Evolutionary conservation across 1,140 invertebrate species (phyloP).

Genomic region (Augochlora pura): DNA sequence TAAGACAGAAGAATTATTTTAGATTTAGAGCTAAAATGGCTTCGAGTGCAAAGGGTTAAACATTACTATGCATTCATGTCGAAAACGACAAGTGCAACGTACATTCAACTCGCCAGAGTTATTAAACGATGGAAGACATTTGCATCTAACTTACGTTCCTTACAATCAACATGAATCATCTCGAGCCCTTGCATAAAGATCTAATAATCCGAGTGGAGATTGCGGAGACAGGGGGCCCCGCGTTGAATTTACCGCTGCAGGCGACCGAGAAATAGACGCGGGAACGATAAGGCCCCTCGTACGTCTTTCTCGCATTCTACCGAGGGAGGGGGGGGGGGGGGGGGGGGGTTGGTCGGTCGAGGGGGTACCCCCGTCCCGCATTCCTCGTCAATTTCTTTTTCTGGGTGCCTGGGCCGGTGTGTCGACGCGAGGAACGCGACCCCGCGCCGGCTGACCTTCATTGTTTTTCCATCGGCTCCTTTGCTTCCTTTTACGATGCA

Average conservation of each 20-base stretch:
- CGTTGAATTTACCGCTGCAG: conserved; percentile 58
- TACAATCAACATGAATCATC: too few relatives aligned
- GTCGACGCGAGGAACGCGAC: conserved; percentile 50
- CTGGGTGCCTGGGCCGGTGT: background rate
- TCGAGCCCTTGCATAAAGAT: too few relatives aligned
- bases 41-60: too few relatives aligned
- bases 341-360: too few relatives aligned
- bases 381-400: conserved; percentile 56
- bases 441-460: conserved; percentile 50
- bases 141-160: too few relatives aligned
- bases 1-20: too few relatives aligned
- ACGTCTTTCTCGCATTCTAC: conserved; percentile 42
- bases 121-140: too few relatives aligned
- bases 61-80: too few relatives aligned
- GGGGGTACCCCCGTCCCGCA: conserved; percentile 45
- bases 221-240: conserved; percentile 14
- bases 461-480: conserved; percentile 38
- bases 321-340: too few relatives aligned
- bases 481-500: conserved; percentile 44
- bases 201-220: background rate
- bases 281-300: conserved; percentile 46
- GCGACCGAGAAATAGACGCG: conserved; percentile 51
- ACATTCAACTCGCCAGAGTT: too few relatives aligned
- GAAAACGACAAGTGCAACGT: too few relatives aligned
- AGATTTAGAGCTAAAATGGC: too few relatives aligned